Conservation (phyloP, 1,140 invertebrate genomes). For the Phymorhynchus buccinoides region DNA sequence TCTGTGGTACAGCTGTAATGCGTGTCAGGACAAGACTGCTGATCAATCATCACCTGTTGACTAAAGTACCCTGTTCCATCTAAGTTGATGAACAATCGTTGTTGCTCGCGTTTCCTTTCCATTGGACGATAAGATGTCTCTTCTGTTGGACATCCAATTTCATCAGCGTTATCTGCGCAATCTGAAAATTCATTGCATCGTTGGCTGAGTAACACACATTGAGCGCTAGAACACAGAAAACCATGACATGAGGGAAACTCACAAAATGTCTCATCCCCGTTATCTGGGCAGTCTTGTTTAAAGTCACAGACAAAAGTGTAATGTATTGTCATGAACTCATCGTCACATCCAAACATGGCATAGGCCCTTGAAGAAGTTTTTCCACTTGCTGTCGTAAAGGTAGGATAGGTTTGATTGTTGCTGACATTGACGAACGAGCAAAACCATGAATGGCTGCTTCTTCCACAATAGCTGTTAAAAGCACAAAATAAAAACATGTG, state of each 20-base stretch:
- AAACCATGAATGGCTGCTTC: not conserved
- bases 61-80: not conserved
- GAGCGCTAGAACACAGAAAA: not conserved
- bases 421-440: not conserved
- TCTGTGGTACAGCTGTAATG: not conserved
- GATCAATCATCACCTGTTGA: not conserved
- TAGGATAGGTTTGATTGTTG: not conserved
- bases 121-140: not conserved
- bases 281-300: not conserved
- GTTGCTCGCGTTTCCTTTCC: not conserved
- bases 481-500: not conserved
- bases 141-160: not conserved
- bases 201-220: not conserved
- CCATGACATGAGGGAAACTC: not conserved
- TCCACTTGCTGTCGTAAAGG: no score
- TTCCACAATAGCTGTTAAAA: not conserved
- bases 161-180: not conserved
- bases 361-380: not conserved
- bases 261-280: not conserved
- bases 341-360: not conserved
- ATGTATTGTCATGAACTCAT: not conserved
- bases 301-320: not conserved
- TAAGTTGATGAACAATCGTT: not conserved
- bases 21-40: not conserved
- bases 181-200: not conserved